These are phyloP conservation scores for Halcyon smyrnensis DNA, from an alignment of 2,797 vertebrate species.

Conservation along the genomic window DNA sequence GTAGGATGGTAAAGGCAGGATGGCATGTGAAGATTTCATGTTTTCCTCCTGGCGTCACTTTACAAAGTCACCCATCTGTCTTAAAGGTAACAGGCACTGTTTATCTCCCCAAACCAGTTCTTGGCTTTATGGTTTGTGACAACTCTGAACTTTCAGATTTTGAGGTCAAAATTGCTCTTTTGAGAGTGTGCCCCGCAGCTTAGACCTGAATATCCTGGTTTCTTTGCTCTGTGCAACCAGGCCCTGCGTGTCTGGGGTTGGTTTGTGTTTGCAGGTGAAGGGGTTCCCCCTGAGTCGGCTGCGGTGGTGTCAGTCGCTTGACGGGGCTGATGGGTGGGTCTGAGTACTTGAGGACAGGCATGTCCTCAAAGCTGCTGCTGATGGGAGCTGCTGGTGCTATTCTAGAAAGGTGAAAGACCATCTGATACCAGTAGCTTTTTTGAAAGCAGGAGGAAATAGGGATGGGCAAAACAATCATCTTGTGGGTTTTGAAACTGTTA, in stretches of 20 bases:
- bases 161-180: background rate
- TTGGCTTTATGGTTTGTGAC: background rate
- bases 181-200: background rate
- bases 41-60: background rate
- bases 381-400: background rate
- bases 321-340: background rate
- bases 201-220: background rate
- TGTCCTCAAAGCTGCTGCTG: background rate
- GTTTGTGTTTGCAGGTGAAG: background rate
- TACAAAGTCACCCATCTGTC: background rate
- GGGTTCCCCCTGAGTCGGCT: background rate
- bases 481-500: background rate
- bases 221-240: background rate
- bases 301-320: background rate
- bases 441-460: background rate
- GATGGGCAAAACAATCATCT: background rate
- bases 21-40: background rate
- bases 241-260: background rate
- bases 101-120: background rate
- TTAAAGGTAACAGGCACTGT: background rate
- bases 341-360: fast-evolving
- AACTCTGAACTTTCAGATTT: background rate
- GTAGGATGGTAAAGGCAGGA: background rate
- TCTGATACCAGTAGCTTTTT: background rate
- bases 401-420: background rate